Base-by-base conservation (phyloP, 2,888 invertebrate species). In the Yponomeuta malinellus region DNA sequence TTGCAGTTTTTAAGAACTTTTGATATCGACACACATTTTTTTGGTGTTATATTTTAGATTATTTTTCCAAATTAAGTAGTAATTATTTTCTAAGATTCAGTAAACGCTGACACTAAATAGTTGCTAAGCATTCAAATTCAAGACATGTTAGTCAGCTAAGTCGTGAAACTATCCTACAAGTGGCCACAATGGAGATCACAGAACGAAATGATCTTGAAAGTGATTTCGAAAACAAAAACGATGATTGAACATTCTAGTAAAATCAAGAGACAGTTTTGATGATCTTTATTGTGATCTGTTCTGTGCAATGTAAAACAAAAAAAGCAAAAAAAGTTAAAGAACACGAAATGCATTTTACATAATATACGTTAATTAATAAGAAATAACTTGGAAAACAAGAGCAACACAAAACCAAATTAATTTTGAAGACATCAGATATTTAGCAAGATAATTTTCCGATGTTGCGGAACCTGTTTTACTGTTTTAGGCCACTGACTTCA, bases 151-250 rank as follows among this genome's bases (percentile, higher is more conserved):
- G 12, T 59, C 52, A 59, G 52, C 52, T 59, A 59, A 70, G 48
- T 71, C 70, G 52, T 48, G 59, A 69, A 15, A 29, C 31, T 69
- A 71, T n/a, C 78, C 82, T 84, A 43, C 43, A 84, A 71, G 80
- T 83, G 81, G 80, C 79, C 81, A 81, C 78, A 76, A 67, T 43
- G 48, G 23, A 23, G 10, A 68, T 43, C 48, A 68, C 68, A 68
- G 37, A 68, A 68, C 68, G 37, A 68, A 68, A 15, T 33, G 68
- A n/a, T 33, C 23, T 33, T 23, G 15, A n/a, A 69, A 74, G 77
- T 75, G 75, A 73, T 74, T 74, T 72, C 52, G 10, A 43, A 29
- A n/a, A 71, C 31, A 65, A 33, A 65, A 31, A 59, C 52, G 52
- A 59, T 59, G 15, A 59, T 59, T 15, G 52, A 59, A 59, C 52